Conservation (phyloP, 92 coral and sea anemone genomes). For the Bergia sp. region DNA sequence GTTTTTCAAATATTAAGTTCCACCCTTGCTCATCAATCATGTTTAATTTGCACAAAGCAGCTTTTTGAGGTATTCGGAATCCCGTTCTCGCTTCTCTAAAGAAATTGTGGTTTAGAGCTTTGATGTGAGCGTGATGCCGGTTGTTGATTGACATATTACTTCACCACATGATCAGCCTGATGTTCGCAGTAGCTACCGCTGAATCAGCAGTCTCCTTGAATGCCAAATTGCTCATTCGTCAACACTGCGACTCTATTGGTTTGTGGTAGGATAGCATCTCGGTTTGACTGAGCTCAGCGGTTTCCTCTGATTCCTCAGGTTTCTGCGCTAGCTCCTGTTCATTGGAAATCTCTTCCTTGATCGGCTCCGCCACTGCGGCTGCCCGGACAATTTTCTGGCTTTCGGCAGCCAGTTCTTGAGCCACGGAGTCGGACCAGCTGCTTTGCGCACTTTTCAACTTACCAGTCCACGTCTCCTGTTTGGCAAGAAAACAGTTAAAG, state of each 20-base stretch:
- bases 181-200: not conserved
- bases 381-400: slow-evolving; percentile 57
- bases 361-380: slow-evolving; percentile 44
- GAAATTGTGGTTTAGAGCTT: too few relatives aligned
- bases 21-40: too few relatives aligned
- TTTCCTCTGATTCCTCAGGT: slow-evolving; percentile 59
- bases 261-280: slow-evolving; percentile 73
- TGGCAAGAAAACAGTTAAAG: not conserved
- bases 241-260: slow-evolving; percentile 85
- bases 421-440: slow-evolving; percentile 92
- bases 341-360: slow-evolving; percentile 38
- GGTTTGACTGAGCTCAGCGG: slow-evolving; percentile 59
- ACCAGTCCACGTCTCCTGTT: slow-evolving; percentile 92
- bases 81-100: too few relatives aligned
- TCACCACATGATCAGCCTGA: not conserved
- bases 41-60: too few relatives aligned
- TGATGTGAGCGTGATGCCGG: too few relatives aligned
- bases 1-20: too few relatives aligned
- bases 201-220: not conserved
- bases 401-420: slow-evolving; percentile 80
- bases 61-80: too few relatives aligned
- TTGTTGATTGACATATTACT: not conserved
- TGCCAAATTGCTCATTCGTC: not conserved
- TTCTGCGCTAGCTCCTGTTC: slow-evolving; percentile 52
- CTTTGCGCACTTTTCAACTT: slow-evolving; percentile 87